A percentile compares a stretch with the other conserved stretches of the same genome.
phyloP scores from a whole-genome alignment of 2,113 vertebrate species.

The Lepus timidus region DNA sequence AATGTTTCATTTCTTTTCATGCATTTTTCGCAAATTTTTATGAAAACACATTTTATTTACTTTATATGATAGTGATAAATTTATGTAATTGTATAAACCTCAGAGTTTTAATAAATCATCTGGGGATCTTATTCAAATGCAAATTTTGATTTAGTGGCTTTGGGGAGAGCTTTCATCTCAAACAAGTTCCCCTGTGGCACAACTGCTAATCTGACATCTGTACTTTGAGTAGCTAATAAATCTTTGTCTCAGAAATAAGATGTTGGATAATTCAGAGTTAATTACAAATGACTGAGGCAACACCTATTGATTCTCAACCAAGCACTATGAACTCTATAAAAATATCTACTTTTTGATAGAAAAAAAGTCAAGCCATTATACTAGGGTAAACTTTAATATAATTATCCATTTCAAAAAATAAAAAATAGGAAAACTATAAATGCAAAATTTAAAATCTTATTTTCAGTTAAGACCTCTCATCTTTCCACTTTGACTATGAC shows the following conservation, averaged over 20 bases:
- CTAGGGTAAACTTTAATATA: not conserved
- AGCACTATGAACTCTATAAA: not conserved
- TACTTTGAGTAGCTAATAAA: not conserved
- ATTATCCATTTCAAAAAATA: not conserved
- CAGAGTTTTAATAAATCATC: not conserved
- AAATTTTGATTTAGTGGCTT: not conserved
- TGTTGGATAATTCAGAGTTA: not conserved
- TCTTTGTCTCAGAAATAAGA: not conserved
- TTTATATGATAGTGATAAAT: not conserved
- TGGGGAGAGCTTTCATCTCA: not conserved
- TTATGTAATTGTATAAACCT: not conserved
- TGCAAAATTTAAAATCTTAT: not conserved
- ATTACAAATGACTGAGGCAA: not conserved
- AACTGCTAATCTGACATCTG: not conserved
- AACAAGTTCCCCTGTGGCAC: not conserved
- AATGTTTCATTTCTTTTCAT: conserved; percentile 8
- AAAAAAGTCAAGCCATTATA: not conserved
- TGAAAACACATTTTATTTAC: conserved; percentile 32
- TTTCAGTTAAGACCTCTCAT: not conserved
- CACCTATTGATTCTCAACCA: not conserved
- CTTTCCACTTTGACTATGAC: no score
- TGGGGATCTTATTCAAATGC: not conserved
- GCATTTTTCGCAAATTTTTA: conserved; percentile 5
- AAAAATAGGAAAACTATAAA: not conserved
- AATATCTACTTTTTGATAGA: not conserved